These are phyloP conservation scores for Sminthopsis crassicaudata DNA, from an alignment of 2,113 vertebrate genomes.

Conservation along the genomic window DNA sequence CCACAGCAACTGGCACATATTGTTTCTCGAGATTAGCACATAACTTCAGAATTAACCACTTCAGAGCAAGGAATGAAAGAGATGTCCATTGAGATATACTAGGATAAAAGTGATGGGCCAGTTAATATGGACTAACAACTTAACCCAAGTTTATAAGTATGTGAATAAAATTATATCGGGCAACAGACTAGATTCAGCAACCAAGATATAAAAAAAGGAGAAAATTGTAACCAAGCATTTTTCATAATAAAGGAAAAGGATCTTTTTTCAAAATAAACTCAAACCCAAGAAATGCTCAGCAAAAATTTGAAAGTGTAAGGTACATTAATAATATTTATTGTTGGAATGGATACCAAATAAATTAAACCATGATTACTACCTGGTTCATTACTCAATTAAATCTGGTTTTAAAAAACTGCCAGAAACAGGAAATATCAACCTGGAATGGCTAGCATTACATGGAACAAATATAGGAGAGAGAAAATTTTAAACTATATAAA, in stretches of 20 bases:
- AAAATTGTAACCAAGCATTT: no score
- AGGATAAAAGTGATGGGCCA: neutral
- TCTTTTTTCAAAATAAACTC: no score
- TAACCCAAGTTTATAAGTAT: no score
- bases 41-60: constrained; percentile 79
- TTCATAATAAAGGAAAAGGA: no score
- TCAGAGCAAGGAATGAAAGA: constrained; percentile 47
- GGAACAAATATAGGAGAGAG: neutral
- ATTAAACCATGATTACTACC: neutral
- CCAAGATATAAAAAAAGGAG: no score
- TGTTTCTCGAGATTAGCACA: constrained; percentile 81
- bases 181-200: no score
- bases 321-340: constrained; percentile 19
- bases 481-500: neutral
- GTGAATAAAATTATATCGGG: no score
- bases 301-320: no score
- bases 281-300: no score
- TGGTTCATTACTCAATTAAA: neutral
- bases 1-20: constrained; percentile 77
- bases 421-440: neutral
- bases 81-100: constrained; percentile 31
- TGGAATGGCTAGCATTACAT: neutral
- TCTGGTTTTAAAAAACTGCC: neutral
- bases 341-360: neutral
- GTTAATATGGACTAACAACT: neutral